These are phyloP conservation scores for Chrysolina americana DNA, from an alignment of 2,888 invertebrate species.

Conservation along the genomic window DNA sequence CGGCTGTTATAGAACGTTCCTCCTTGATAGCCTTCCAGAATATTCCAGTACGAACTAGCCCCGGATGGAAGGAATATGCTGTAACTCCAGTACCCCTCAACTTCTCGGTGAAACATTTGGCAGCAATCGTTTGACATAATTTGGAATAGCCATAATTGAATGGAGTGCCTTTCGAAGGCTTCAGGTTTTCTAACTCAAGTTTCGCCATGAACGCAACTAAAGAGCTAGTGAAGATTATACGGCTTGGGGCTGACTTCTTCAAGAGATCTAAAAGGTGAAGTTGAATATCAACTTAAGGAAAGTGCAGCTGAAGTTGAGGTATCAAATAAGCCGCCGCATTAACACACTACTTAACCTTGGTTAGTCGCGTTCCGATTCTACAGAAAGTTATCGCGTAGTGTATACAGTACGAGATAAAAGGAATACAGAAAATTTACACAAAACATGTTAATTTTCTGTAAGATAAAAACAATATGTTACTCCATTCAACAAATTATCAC, in stretches of 20 bases:
- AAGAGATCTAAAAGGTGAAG: conserved; percentile 68
- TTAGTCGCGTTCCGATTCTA: too few relatives aligned
- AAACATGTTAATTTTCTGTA: too few relatives aligned
- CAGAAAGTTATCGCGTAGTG: too few relatives aligned
- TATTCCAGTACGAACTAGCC: conserved; percentile 52
- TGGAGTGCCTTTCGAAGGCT: conserved; percentile 35
- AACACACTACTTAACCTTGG: too few relatives aligned
- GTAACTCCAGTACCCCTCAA: conserved; percentile 53
- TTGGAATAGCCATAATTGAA: conserved; percentile 53
- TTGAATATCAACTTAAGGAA: background rate
- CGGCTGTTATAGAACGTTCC: background rate
- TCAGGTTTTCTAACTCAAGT: conserved; percentile 51
- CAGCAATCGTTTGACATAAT: conserved; percentile 58
- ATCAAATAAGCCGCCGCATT: too few relatives aligned
- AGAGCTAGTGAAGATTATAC: conserved; percentile 60
- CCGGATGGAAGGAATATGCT: conserved; percentile 59
- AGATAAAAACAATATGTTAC: too few relatives aligned
- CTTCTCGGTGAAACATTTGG: conserved; percentile 53
- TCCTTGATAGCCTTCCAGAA: conserved; percentile 41
- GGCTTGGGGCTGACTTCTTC: conserved; percentile 57
- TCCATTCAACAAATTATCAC: too few relatives aligned
- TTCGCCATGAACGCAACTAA: conserved; percentile 46
- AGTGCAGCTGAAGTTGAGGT: too few relatives aligned
- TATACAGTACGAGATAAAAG: too few relatives aligned
- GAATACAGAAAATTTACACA: too few relatives aligned